These are phyloP conservation scores for Montifringilla adamsi DNA, from an alignment of 2,113 vertebrate genomes.

Conservation along the genomic window DNA sequence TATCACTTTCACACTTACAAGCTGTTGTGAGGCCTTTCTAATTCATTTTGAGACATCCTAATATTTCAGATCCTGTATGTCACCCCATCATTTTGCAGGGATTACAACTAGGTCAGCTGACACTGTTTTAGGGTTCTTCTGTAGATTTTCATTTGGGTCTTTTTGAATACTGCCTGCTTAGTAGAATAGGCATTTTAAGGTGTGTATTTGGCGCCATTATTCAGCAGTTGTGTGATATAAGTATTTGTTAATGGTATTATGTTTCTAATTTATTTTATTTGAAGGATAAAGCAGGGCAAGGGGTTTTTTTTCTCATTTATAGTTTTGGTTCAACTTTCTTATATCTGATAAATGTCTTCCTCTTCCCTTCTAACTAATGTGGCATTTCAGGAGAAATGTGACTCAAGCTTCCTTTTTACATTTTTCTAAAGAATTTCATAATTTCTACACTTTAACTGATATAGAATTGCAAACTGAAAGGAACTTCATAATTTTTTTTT, in stretches of 20 bases:
- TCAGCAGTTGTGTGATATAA: background rate
- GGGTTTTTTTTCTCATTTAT: background rate
- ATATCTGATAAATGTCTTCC: background rate
- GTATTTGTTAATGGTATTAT: background rate
- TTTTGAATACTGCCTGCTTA: background rate
- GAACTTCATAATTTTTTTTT: background rate
- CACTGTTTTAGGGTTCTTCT: background rate
- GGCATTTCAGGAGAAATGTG: background rate
- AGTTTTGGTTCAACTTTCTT: conserved; percentile 8
- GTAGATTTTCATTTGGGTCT: background rate
- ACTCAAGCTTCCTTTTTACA: background rate
- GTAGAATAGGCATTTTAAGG: background rate
- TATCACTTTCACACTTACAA: background rate
- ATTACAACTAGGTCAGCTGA: background rate
- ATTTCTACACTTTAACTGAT: background rate
- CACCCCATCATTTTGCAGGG: background rate
- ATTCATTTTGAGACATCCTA: background rate
- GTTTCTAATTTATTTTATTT: background rate
- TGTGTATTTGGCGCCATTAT: background rate
- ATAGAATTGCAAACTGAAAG: background rate
- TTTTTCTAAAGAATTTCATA: background rate
- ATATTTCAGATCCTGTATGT: background rate
- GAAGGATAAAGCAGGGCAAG: background rate
- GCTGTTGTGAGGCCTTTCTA: background rate
- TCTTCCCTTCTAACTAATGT: background rate